Evolutionary conservation across 2,888 invertebrate genomes (phyloP), one percentile per base, ranked within the genome.

Genomic region (Byasa hedistus): DNA sequence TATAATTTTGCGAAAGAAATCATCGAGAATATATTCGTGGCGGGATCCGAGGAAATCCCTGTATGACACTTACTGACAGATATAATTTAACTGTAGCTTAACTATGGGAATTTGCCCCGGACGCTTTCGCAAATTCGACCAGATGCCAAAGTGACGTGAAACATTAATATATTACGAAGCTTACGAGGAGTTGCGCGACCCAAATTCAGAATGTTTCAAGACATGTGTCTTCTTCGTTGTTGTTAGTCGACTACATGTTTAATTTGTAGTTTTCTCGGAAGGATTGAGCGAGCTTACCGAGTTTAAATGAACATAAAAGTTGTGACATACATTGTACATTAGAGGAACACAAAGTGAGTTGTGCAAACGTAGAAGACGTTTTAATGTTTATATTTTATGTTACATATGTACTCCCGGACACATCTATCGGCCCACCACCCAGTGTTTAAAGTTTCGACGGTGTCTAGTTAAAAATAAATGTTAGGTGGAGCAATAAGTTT

Each of bases 81-180:
- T 54, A 61, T 64, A 65, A 65, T 61, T 66, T 44, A 66, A 61
- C 57, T 52, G 54, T 39, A 22, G 21, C 51, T 48, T 57, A 57
- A 66, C 61, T 66, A 22, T 57, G 36, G 61, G 19, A 66, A 61
- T 54, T 52, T 44, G 61, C 27, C 61, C 61, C 24, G 57, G 61
- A 57, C 57, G 57, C 57, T 58, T 27, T 66, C 57, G 61, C 54
- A 61, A 66, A 61, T 66, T 66, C 57, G 52, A 61, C 61, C 58
- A 62, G 57, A 62, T 66, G 66, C 62, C 66, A 66, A 66, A 58
- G 61, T 66, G 66, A 66, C 66, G 27, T 58, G 62, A 24, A 62
- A 66, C 66, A 66, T 66, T 66, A 66, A 66, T 66, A 66, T 62
- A 66, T 66, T 66, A 66, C 61, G 54, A 48, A 58, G 66, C 66